These are phyloP conservation scores for Oscheius sp. DNA, from an alignment of 1,140 invertebrate species.

Conservation along the genomic window DNA sequence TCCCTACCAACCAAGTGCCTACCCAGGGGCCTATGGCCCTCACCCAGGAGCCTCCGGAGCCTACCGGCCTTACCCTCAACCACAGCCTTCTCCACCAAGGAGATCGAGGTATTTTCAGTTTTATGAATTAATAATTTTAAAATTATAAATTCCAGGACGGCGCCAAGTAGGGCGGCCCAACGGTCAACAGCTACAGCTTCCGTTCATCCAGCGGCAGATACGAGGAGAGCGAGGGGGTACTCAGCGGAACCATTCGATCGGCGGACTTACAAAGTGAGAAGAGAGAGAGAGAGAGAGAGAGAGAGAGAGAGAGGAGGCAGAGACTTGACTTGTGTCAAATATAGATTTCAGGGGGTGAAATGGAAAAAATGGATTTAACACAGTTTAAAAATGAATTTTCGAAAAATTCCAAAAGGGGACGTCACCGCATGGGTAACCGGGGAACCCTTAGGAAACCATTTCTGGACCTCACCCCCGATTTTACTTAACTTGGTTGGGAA, in stretches of 20 bases:
- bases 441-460: too few species aligned
- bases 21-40: conserved; percentile 32
- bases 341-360: too few species aligned
- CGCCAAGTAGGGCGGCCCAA: conserved; percentile 26
- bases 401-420: too few species aligned
- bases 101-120: conserved; percentile 13
- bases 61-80: conserved; percentile 42
- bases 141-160: conserved; percentile 30
- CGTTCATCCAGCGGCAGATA: conserved; percentile 12
- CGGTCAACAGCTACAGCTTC: conserved; percentile 11
- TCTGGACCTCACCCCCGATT: too few species aligned
- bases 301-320: too few species aligned
- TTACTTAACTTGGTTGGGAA: too few species aligned
- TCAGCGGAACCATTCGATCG: conserved; percentile 32
- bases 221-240: conserved; percentile 15
- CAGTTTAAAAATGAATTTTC: too few species aligned
- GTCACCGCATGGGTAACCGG: too few species aligned
- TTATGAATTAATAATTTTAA: background rate
- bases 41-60: conserved; percentile 25
- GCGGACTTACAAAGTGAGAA: conserved; percentile 16
- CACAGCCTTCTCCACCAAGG: conserved; percentile 33
- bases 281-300: too few species aligned
- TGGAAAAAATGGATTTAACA: too few species aligned
- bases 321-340: too few species aligned
- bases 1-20: conserved; percentile 11